Conservation (phyloP, 2,797 vertebrate species). For the Margarornis squamiger region DNA sequence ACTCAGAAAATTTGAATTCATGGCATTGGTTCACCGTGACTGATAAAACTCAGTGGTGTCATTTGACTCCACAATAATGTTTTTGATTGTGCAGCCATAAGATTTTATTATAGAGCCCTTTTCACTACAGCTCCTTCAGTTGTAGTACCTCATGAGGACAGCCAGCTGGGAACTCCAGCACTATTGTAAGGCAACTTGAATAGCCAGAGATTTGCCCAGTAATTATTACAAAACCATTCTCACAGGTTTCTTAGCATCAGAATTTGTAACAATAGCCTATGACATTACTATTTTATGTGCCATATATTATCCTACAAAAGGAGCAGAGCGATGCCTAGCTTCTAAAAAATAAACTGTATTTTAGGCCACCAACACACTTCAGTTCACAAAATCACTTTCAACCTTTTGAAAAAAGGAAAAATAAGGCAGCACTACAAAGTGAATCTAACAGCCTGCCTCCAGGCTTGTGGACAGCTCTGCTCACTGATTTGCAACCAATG, state of each 20-base stretch:
- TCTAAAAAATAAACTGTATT: background rate
- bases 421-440: conserved; percentile 31
- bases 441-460: background rate
- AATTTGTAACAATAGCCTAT: background rate
- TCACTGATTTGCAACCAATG: background rate
- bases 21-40: background rate
- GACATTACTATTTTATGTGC: background rate
- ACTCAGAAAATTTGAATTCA: background rate
- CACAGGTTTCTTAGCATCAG: background rate
- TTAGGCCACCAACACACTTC: background rate
- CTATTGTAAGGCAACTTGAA: background rate
- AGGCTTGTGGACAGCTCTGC: conserved; percentile 17
- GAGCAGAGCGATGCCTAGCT: background rate
- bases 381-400: background rate
- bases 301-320: background rate
- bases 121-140: background rate
- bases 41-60: background rate
- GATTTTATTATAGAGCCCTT: background rate
- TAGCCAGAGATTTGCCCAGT: background rate
- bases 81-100: background rate
- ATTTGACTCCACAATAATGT: background rate
- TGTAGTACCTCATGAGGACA: background rate
- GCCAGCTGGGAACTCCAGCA: background rate
- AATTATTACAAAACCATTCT: background rate
- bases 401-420: background rate